A percentile compares a stretch with the other conserved stretches of the same genome.
These are phyloP conservation scores for Aeoliscus strigatus DNA, from an alignment of 2,797 vertebrate genomes.

Conservation along the genomic window DNA sequence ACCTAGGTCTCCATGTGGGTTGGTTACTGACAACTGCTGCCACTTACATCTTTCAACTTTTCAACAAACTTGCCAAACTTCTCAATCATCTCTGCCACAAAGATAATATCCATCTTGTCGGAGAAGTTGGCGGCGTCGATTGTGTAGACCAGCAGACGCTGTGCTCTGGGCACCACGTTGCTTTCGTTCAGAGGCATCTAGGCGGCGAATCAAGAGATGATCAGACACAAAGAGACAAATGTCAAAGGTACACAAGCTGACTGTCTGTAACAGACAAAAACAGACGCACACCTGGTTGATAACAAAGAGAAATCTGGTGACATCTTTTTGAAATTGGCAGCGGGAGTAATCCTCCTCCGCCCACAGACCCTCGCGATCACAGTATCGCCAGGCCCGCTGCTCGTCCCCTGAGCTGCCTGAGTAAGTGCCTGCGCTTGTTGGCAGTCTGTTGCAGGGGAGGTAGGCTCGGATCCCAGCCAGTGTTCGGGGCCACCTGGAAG, in stretches of 20 bases:
- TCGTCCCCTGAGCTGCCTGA: slow-evolving; percentile 82
- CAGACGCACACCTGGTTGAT: slow-evolving; percentile 84
- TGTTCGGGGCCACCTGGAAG: slow-evolving; percentile 89
- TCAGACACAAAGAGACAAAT: background rate
- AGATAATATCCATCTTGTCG: slow-evolving; percentile 98
- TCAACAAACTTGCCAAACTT: slow-evolving; percentile 95
- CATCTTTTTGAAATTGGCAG: slow-evolving; percentile 95
- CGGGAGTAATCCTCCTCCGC: slow-evolving; percentile 89
- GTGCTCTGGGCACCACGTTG: slow-evolving; percentile 87
- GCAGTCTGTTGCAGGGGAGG: slow-evolving; percentile 84
- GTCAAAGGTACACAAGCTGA: too few species aligned
- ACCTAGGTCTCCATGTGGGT: too few species aligned
- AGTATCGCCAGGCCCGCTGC: slow-evolving; percentile 86
- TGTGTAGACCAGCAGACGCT: slow-evolving; percentile 87
- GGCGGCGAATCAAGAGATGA: background rate
- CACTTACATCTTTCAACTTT: slow-evolving; percentile 91
- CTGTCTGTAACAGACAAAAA: too few species aligned
- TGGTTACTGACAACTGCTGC: background rate
- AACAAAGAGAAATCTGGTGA: slow-evolving; percentile 89
- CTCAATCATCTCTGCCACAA: slow-evolving; percentile 98
- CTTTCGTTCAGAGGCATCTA: slow-evolving; percentile 96
- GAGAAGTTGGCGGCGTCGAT: slow-evolving; percentile 94
- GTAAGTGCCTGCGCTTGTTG: slow-evolving; percentile 82
- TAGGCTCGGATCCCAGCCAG: slow-evolving; percentile 90
- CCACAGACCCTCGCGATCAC: slow-evolving; percentile 86